Base-by-base conservation (phyloP, 2,113 vertebrate species). In the Poecilia latipinna region DNA sequence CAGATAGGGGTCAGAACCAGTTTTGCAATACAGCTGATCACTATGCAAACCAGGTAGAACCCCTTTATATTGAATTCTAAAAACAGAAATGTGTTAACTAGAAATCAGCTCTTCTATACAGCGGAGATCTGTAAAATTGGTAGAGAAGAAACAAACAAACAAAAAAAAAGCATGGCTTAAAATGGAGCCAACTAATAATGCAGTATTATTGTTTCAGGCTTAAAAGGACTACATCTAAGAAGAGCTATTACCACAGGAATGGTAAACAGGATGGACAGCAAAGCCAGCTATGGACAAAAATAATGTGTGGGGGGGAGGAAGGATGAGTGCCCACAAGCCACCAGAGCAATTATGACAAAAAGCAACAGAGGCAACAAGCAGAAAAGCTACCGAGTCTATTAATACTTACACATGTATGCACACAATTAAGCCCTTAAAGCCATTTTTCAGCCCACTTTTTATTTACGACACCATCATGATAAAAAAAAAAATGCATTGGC, bases 401-500 rank as follows among this genome's bases (percentile, higher is more conserved):
- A 60, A 51, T 51, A 28, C 51, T 57, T 24, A 57, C 19, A 57
- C 22, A 57, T 57, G 24, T 22, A 32, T 19, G 19, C 33, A 62
- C 0, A 10, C 63, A 65, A 73, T 62, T 0, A 75, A 62, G 42
- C 57, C 22, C 26, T 29, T 61, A 24, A 67, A 82, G 60, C 61
- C 72, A 44, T 72, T 69, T 79, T 66, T 37, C 57, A 79, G 61
- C 68, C 60, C 37, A 33, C 19, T 60, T 28, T 17, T 72, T 71
- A 57, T 74, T 62, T 44, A 61, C 72, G 57, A 31, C 68, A 35
- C 42, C 4, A 79, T 48, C 39, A 70, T 39, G 31, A 37, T 74
- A 82, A 91, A 35, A 35, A 33, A 35, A 91, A 88, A 91, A 88
- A 88, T 85, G 82, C 79, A 88, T 90, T 80, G 79, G 88, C 89